A percentile compares a stretch with the other conserved stretches of the same genome.
phyloP scores from a whole-genome alignment of 2,888 invertebrate genomes.

The Perdita meconis region DNA sequence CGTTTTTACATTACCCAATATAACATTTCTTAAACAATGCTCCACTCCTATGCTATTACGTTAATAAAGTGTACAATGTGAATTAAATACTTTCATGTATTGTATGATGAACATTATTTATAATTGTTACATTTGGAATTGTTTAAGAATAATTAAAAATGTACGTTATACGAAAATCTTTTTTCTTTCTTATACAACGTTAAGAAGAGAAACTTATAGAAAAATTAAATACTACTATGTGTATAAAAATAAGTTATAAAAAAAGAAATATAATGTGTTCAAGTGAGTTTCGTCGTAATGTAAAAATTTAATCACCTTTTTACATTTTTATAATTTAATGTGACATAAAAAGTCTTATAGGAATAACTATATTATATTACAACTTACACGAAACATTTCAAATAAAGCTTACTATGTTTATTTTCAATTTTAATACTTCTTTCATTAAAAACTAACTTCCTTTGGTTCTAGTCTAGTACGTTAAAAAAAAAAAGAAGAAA shows the following conservation, averaged over 20 bases:
- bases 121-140: conserved; percentile 44
- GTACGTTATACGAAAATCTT: conserved; percentile 9
- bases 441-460: conserved; percentile 1
- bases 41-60: conserved; percentile 44
- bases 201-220: too few relatives aligned
- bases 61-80: conserved; percentile 59
- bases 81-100: conserved; percentile 45
- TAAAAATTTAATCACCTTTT: not conserved
- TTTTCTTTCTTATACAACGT: conserved; percentile 1
- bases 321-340: conserved; percentile 7
- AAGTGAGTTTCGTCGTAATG: not conserved
- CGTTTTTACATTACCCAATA: conserved; percentile 42
- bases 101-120: conserved; percentile 43
- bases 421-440: conserved; percentile 34
- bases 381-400: conserved; percentile 19
- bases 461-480: conserved; percentile 14
- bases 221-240: too few relatives aligned
- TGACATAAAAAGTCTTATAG: conserved; percentile 37
- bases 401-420: conserved; percentile 40
- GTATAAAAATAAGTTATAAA: not conserved
- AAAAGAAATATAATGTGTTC: not conserved
- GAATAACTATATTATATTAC: conserved; percentile 26
- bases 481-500: not conserved
- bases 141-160: conserved; percentile 36
- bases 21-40: conserved; percentile 39